Conservation (phyloP, 1,140 invertebrate genomes). For the Bombus cullumanus region DNA sequence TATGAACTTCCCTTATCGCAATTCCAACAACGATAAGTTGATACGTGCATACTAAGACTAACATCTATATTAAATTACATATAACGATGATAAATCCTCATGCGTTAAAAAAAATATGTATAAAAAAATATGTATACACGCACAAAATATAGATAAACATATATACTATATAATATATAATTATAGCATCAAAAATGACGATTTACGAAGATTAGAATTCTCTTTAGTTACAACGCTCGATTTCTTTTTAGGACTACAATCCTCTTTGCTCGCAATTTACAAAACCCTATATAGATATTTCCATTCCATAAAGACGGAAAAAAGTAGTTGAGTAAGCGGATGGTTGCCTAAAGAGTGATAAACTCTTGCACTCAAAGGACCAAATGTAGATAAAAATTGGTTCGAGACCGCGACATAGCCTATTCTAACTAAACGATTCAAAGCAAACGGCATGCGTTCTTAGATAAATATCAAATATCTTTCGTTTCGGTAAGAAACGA, state of each 20-base stretch:
- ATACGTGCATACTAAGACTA: background rate
- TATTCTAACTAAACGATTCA: background rate
- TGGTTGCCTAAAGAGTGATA: slow-evolving; percentile 45
- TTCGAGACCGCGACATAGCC: background rate
- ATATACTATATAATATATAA: too few species aligned
- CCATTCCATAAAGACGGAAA: background rate
- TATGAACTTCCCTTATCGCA: slow-evolving; percentile 43
- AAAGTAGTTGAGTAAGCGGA: slow-evolving; percentile 51
- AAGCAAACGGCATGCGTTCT: background rate
- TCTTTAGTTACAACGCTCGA: too few species aligned
- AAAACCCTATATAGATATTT: background rate
- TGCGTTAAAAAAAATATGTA: background rate
- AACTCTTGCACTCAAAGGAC: slow-evolving; percentile 66
- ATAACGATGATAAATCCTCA: background rate
- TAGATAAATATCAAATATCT: slow-evolving; percentile 14
- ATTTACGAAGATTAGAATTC: background rate
- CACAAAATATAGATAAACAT: too few species aligned
- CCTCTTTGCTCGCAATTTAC: background rate
- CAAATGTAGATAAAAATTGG: slow-evolving; percentile 61
- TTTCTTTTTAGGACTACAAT: background rate
- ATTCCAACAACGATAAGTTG: slow-evolving; percentile 11
- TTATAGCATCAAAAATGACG: background rate
- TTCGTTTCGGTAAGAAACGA: background rate
- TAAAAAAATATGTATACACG: too few species aligned
- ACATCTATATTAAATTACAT: background rate